Conservation (phyloP, 2,113 vertebrate genomes). For the Sceloporus undulatus region DNA sequence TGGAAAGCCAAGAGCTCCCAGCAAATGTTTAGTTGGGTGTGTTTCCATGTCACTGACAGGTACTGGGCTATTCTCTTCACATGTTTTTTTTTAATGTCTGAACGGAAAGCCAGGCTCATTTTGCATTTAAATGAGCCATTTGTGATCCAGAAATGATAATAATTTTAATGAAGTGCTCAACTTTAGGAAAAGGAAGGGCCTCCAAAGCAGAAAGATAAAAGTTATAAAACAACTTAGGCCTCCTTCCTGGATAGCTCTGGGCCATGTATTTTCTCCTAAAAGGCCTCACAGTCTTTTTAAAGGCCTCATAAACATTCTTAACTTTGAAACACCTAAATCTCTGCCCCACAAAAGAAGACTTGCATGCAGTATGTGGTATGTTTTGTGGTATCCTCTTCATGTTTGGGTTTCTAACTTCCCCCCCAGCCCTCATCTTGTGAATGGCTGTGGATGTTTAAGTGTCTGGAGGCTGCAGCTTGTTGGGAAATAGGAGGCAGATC, state of each 20-base stretch:
- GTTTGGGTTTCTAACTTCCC: not conserved
- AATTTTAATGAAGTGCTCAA: not conserved
- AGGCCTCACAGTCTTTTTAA: constrained; percentile 1
- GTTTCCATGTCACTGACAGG: constrained; percentile 29
- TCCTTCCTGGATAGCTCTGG: not conserved
- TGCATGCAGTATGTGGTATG: constrained; percentile 19
- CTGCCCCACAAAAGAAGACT: not conserved
- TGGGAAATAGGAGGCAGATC: constrained; percentile 21
- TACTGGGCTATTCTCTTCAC: not conserved
- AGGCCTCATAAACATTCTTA: constrained; percentile 5
- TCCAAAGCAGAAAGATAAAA: not conserved
- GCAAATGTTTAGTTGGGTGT: constrained; percentile 56
- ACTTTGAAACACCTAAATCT: constrained; percentile 14
- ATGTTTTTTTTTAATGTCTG: not conserved
- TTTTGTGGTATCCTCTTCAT: constrained; percentile 35
- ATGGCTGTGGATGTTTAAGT: constrained; percentile 24
- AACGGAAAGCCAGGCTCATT: not conserved
- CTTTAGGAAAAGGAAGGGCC: not conserved
- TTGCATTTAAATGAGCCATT: not conserved
- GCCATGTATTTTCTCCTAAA: constrained; percentile 3
- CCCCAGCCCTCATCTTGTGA: not conserved
- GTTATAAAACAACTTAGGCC: not conserved
- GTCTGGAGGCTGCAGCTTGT: constrained; percentile 41
- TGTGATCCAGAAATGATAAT: not conserved
- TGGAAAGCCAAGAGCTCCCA: constrained; percentile 67